Percentiles rank a stretch among this genome's conserved stretches.
Evolutionary conservation across 2,888 invertebrate species (phyloP).

Genomic region (Cephalotes varians): DNA sequence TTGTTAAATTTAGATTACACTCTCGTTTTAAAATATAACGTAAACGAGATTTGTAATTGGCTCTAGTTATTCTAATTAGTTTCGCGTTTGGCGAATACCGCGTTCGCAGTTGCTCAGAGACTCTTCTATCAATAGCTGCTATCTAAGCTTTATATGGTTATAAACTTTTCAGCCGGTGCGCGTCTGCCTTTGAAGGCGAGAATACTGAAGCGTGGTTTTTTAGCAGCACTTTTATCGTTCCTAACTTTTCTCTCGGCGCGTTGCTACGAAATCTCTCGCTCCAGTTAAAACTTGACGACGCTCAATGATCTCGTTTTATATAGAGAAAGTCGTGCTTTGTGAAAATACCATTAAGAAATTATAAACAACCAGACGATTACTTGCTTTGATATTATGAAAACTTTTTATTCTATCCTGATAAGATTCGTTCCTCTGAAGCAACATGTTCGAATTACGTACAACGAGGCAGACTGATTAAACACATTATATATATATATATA

Average conservation of each 20-base stretch:
- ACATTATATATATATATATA: not conserved
- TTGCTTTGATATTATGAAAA: not conserved
- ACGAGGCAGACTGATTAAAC: not conserved
- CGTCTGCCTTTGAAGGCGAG: conserved; percentile 42
- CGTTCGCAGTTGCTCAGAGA: conserved; percentile 20
- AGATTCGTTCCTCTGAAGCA: not conserved
- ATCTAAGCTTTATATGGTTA: conserved; percentile 49
- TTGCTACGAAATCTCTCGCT: conserved; percentile 60
- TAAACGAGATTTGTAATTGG: conserved; percentile 1
- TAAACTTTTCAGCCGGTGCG: conserved; percentile 37
- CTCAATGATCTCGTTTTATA: conserved; percentile 40
- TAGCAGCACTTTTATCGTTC: conserved; percentile 50
- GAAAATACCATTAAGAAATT: conserved; percentile 36
- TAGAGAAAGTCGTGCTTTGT: conserved; percentile 34
- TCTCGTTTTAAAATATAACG: conserved; percentile 1
- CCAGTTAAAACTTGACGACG: conserved; percentile 60
- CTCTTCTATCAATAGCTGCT: conserved; percentile 44
- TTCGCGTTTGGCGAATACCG: not conserved
- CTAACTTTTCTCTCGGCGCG: conserved; percentile 57
- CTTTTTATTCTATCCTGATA: not conserved
- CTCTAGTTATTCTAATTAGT: conserved; percentile 17
- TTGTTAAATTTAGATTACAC: not conserved
- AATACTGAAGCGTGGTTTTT: conserved; percentile 45
- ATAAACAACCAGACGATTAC: conserved; percentile 7
- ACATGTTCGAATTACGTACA: not conserved